A percentile compares a stretch with the other conserved stretches of the same genome.
Evolutionary conservation across 2,888 invertebrate species (phyloP).

Genomic region (Drosophila merina): DNA sequence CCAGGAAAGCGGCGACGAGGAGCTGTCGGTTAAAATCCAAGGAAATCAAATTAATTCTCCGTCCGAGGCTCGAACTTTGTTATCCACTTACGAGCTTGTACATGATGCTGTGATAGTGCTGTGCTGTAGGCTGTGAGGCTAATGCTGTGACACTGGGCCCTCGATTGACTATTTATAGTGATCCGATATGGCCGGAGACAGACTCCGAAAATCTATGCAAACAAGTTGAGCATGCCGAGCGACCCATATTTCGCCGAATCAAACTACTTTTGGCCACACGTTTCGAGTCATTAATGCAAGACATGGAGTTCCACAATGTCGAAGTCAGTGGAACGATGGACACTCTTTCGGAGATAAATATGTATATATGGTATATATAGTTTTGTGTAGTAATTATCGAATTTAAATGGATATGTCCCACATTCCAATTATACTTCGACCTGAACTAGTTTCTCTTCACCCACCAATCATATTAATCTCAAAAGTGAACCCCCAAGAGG

Average conservation of each 20-base stretch:
- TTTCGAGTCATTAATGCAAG: slow-evolving; percentile 39
- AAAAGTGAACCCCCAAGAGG: background rate
- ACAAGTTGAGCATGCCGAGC: slow-evolving; percentile 58
- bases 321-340: background rate
- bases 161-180: slow-evolving; percentile 57
- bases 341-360: slow-evolving; percentile 6
- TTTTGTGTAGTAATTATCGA: too few relatives aligned
- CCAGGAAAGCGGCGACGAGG: slow-evolving; percentile 49
- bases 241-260: slow-evolving; percentile 55
- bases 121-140: slow-evolving; percentile 39
- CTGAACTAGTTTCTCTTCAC: too few relatives aligned
- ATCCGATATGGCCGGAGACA: slow-evolving; percentile 28
- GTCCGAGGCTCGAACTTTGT: background rate
- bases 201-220: slow-evolving; percentile 59
- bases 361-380: too few relatives aligned
- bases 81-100: slow-evolving; percentile 67
- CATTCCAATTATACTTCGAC: too few relatives aligned
- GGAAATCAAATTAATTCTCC: slow-evolving; percentile 4
- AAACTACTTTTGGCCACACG: slow-evolving; percentile 13
- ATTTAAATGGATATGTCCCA: too few relatives aligned
- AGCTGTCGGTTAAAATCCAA: slow-evolving; percentile 49
- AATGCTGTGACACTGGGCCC: slow-evolving; percentile 36
- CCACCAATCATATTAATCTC: too few relatives aligned
- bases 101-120: slow-evolving; percentile 53
- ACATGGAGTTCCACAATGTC: background rate